Evolutionary conservation across 2,888 invertebrate species (phyloP), one percentile per base, ranked within the genome.

Genomic region (Entomobrya proxima): DNA sequence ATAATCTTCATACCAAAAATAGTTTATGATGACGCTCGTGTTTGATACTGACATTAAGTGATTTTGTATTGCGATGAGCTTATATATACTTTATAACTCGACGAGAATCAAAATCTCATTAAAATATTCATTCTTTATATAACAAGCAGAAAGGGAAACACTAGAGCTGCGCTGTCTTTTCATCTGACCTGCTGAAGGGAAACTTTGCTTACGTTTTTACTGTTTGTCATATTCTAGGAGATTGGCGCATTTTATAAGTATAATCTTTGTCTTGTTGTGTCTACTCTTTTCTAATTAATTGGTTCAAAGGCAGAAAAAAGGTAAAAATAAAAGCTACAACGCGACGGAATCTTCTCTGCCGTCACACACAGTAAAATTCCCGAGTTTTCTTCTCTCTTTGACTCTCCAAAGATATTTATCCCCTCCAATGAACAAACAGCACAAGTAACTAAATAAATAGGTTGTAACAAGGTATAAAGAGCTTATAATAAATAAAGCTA

Each of bases 401-500:
- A 47, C 13, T 47, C 15, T 13, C 3, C 15, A 47, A 9, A 47
- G 7, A 13, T 47, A 47, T 2, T 7, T 47, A 47, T 9, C n/a
- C n/a, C n/a, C n/a, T n/a, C n/a, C n/a, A 11, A 55, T 15, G 15
- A 15, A 32, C 7, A 30, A 58, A 58, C 9, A 58, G 15, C 55
- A 18, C 32, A 32, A 61, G 11, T n/a, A 61, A 35, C 61, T 21
- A 64, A 37, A 35, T 37, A 18, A 64, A 32, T 15, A 15, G 6
- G 13, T 13, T 21, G 37, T 64, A 64, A 64, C 32, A 3, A 64
- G 64, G 21, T 18, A 64, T 37, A 37, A 61, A 61, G n/a, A 21
- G 64, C 21, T 35, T 64, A 35, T 64, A 64, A 64, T 37, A 64
- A 37, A 64, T 47, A 47, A 47, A 47, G 35, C 35, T 18, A 37